phyloP scores from a whole-genome alignment of 2,888 invertebrate genomes.

The Hedychridium roseum region DNA sequence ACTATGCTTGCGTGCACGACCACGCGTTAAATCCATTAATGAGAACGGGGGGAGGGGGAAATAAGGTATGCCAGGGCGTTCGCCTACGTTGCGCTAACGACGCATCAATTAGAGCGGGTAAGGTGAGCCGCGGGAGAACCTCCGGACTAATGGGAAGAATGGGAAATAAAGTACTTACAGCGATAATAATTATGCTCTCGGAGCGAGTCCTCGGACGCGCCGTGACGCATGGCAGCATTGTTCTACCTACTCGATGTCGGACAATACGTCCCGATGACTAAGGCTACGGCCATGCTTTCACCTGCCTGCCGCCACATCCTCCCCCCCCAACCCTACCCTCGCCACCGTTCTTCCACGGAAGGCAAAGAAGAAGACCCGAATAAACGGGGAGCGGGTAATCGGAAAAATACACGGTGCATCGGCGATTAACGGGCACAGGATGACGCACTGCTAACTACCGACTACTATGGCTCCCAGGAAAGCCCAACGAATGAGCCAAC shows the following conservation, averaged over 20 bases:
- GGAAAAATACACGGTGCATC: slow-evolving; percentile 19
- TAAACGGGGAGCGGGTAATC: slow-evolving; percentile 22
- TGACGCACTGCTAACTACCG: slow-evolving; percentile 20
- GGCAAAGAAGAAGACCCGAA: too few species aligned
- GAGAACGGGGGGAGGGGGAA: too few species aligned
- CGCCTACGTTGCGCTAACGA: slow-evolving; percentile 16
- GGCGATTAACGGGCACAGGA: slow-evolving; percentile 10
- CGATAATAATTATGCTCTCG: slow-evolving; percentile 29
- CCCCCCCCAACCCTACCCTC: not conserved
- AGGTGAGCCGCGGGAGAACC: slow-evolving; percentile 5
- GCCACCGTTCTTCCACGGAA: too few species aligned
- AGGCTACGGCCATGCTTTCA: slow-evolving; percentile 32
- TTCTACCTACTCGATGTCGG: slow-evolving; percentile 31
- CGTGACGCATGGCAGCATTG: slow-evolving; percentile 38
- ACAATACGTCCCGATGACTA: slow-evolving; percentile 39
- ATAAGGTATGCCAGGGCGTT: too few species aligned
- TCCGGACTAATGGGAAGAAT: slow-evolving; percentile 10
- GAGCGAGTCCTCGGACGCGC: not conserved
- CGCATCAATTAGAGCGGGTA: slow-evolving; percentile 32
- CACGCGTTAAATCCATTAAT: too few species aligned
- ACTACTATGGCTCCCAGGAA: not conserved
- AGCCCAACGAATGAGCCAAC: too few species aligned
- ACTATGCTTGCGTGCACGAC: too few species aligned
- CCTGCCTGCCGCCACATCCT: slow-evolving; percentile 22
- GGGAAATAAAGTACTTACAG: slow-evolving; percentile 34